A percentile compares a stretch with the other conserved stretches of the same genome.
These are phyloP conservation scores for Drepana arcuata DNA, from an alignment of 1,140 invertebrate species.

Conservation along the genomic window DNA sequence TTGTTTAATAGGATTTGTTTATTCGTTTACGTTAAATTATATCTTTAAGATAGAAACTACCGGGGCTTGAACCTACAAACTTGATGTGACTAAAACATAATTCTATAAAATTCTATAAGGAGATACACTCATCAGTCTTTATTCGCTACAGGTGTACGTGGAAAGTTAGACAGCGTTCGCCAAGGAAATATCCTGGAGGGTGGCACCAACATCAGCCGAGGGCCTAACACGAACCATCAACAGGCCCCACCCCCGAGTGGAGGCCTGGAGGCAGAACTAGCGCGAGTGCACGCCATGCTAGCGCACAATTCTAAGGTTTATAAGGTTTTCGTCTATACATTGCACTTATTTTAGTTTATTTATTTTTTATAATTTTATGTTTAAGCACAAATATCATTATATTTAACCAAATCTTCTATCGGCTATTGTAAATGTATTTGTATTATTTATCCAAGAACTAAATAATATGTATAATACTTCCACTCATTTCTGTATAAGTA, in stretches of 20 bases:
- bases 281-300: slow-evolving; percentile 85
- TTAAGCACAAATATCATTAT: slow-evolving; percentile 1
- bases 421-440: no score
- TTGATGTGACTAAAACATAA: no score
- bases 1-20: no score
- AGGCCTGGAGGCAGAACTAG: slow-evolving; percentile 85
- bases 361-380: slow-evolving; percentile 21
- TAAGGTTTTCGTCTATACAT: slow-evolving; percentile 67
- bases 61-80: no score
- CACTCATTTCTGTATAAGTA: no score
- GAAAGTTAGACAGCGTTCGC: slow-evolving; percentile 37
- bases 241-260: slow-evolving; percentile 30
- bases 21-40: no score
- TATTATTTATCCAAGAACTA: no score
- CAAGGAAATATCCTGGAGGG: slow-evolving; percentile 13
- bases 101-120: no score
- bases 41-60: no score
- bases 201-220: slow-evolving; percentile 1
- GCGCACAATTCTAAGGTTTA: slow-evolving; percentile 92
- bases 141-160: slow-evolving; percentile 49
- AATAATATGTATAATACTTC: no score
- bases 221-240: slow-evolving; percentile 2
- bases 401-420: no score
- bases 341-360: slow-evolving; percentile 57
- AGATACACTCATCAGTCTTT: no score